These are phyloP conservation scores for Trididemnum nubilum DNA, from an alignment of 23 tunicate genomes.

Conservation along the genomic window DNA sequence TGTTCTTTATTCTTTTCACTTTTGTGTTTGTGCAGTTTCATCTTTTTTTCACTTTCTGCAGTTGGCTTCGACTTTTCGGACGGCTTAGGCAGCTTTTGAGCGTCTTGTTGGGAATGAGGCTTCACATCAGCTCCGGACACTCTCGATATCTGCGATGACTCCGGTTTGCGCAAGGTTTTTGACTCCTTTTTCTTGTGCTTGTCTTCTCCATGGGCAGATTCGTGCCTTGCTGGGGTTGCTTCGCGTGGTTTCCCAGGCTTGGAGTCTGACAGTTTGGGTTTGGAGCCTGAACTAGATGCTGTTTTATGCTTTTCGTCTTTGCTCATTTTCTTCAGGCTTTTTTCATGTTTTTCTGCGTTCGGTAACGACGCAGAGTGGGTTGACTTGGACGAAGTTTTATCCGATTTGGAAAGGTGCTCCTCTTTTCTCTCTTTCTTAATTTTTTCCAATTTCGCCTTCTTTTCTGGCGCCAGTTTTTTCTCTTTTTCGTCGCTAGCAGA, in stretches of 20 bases:
- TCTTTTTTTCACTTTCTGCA: neutral
- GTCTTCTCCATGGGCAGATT: neutral
- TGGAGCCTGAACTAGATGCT: neutral
- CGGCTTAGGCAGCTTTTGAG: neutral
- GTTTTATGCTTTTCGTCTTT: slow-evolving; percentile 11
- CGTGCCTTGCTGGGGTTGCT: neutral
- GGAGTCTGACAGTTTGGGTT: neutral
- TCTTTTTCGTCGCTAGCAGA: neutral
- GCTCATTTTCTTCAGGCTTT: neutral
- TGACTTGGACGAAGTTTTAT: neutral
- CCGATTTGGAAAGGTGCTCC: neutral
- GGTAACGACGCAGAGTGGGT: too few relatives aligned
- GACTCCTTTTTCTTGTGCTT: neutral
- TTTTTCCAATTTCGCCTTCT: slow-evolving; percentile 4
- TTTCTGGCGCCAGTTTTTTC: neutral
- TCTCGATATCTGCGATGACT: neutral
- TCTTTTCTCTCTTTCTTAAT: slow-evolving; percentile 6
- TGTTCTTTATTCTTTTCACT: slow-evolving; percentile 5
- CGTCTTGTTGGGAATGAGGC: neutral
- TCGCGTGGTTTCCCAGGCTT: neutral
- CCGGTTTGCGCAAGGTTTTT: neutral
- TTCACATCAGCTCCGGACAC: neutral
- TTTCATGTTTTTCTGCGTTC: neutral
- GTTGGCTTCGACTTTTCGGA: neutral
- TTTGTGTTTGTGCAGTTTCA: neutral